A percentile compares a stretch with the other conserved stretches of the same genome.
These are phyloP conservation scores for Caenorhabditis tropicalis DNA, from an alignment of 1,140 invertebrate genomes.

Conservation along the genomic window DNA sequence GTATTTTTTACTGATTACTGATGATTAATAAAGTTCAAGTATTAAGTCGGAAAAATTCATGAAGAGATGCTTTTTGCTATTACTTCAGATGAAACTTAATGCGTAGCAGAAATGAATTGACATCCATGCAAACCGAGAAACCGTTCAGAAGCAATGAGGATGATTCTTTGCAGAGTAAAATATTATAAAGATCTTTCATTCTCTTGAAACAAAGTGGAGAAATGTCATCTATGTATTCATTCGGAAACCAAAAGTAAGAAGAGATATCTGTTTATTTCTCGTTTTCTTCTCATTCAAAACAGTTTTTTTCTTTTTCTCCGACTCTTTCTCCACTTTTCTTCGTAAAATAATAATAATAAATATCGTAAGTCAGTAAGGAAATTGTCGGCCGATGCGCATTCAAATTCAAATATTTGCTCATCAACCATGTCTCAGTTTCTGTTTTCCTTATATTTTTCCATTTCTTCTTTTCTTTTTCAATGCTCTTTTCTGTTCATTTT, in stretches of 20 bases:
- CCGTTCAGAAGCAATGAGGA: too few relatives aligned
- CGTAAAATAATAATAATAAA: slow-evolving; percentile 3
- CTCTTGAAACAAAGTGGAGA: too few relatives aligned
- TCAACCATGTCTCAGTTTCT: slow-evolving; percentile 7
- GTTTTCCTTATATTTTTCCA: background rate
- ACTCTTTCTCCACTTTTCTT: too few relatives aligned
- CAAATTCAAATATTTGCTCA: slow-evolving; percentile 30
- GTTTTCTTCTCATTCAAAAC: background rate
- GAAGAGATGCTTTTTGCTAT: too few relatives aligned
- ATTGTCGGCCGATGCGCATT: slow-evolving; percentile 7
- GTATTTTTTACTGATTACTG: background rate
- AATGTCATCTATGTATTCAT: too few relatives aligned
- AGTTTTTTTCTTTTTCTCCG: too few relatives aligned
- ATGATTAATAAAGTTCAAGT: background rate
- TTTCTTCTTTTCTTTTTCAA: background rate
- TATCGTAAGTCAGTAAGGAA: background rate
- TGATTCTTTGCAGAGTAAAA: background rate
- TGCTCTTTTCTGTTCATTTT: background rate
- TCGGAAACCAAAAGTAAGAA: too few relatives aligned
- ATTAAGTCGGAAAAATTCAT: background rate
- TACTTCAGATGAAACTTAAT: too few relatives aligned
- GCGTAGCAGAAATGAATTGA: too few relatives aligned
- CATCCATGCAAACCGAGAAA: too few relatives aligned
- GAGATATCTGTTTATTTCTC: too few relatives aligned
- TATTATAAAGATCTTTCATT: too few relatives aligned